Evolutionary conservation across 2,113 vertebrate species (phyloP), one percentile per base, ranked within the genome.

Genomic region (Pelmatolapia mariae): DNA sequence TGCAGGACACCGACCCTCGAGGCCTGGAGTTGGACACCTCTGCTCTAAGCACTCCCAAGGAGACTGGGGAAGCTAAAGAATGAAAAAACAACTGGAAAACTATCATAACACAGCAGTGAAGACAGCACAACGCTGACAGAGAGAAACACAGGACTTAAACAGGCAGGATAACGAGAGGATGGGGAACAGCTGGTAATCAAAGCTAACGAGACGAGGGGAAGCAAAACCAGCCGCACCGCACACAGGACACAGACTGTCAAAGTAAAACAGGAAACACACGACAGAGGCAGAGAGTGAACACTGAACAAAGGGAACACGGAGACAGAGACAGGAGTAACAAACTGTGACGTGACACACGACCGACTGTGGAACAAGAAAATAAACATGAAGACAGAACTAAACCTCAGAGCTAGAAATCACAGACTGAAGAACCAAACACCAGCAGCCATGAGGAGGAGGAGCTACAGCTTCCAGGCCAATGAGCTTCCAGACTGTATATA

Each of bases 61-160:
- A 29, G 2, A 57, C 56, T 59, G 56, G 8, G 15, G 8, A 59
- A 18, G 26, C 57, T 59, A 31, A 2, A 59, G 0, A 31, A 61
- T 18, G 26, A 31, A 2, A 15, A 9, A 8, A 1, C 13, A 59
- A 3, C 24, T 59, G 56, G 24, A 59, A 29, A 29, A 5, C 56
- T 0, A 16, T 1, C 24, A 59, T 16, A 59, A 29, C 0, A 0
- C 13, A 29, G 8, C 56, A 0, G 15, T 1, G 57, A 61, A 4
- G 26, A 5, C 56, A 59, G 26, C 56, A 29, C 26, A 15, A 1
- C 2, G 0, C 24, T 9, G 56, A 59, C 56, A 18, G 1, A 16
- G 26, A 10, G 0, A 31, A 59, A 31, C 56, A 59, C 24, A 57
- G 13, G 13, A 57, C 56, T 29, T 57, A 57, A 0, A 57, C 54